Percentiles rank a stretch among this genome's conserved stretches.
These are phyloP conservation scores for Pedionomus torquatus DNA, from an alignment of 2,113 vertebrate species.

Conservation along the genomic window DNA sequence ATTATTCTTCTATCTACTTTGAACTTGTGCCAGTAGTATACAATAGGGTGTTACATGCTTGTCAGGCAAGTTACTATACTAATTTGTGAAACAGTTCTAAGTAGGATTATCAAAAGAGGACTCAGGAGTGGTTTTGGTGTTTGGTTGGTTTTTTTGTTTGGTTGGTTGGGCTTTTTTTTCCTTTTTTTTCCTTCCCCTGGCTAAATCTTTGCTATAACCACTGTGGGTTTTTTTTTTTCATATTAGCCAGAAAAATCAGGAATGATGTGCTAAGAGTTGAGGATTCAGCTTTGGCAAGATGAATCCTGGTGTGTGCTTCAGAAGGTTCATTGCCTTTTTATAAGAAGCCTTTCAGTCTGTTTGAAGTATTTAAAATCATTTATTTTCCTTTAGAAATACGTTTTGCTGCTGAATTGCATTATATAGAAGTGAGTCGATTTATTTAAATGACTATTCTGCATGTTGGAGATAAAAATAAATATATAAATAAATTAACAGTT, in stretches of 20 bases:
- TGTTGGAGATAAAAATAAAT: slow-evolving; percentile 74
- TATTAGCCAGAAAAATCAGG: background rate
- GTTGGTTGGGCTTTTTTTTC: too few species aligned
- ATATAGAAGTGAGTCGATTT: slow-evolving; percentile 66
- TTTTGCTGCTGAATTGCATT: slow-evolving; percentile 61
- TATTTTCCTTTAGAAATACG: slow-evolving; percentile 68
- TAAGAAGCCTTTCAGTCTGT: slow-evolving; percentile 49
- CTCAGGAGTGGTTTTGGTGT: background rate
- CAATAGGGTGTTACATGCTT: background rate
- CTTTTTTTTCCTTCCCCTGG: too few species aligned
- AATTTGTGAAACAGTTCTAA: slow-evolving; percentile 21
- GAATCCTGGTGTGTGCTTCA: slow-evolving; percentile 25
- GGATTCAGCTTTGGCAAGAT: background rate
- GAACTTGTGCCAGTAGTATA: background rate
- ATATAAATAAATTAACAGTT: slow-evolving; percentile 66
- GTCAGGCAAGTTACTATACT: background rate
- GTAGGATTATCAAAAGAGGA: background rate
- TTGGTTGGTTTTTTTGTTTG: too few species aligned
- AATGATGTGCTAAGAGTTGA: background rate
- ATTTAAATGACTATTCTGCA: slow-evolving; percentile 80
- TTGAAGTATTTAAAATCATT: slow-evolving; percentile 67
- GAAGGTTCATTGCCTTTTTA: slow-evolving; percentile 29
- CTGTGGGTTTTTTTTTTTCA: background rate
- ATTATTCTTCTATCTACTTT: background rate
- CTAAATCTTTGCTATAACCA: background rate